Base-by-base conservation (phyloP, 2,797 vertebrate genomes). In the Sebastes paucispinis region DNA sequence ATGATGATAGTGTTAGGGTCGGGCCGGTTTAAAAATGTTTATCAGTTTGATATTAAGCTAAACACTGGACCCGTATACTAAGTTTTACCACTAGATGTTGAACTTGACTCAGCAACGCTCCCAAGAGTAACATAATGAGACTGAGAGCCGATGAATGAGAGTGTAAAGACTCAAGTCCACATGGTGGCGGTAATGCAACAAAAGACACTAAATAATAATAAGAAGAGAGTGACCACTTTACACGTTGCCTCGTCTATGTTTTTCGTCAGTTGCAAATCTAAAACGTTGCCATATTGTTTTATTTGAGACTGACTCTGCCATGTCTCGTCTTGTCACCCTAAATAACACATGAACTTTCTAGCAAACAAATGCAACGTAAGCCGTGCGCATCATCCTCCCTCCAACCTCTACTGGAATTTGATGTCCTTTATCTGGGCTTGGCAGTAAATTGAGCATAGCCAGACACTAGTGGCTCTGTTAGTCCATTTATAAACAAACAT, bases 31-130 rank as follows among this genome's bases (percentile, higher is more conserved):
- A 18, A 47, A 47, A 47, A 47, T 47, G 43, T 18, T 47, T 16
- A 47, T 1, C 43, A 4, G 16, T 47, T 47, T 18, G 16, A 47
- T 52, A 52, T 52, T 10, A 20, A 52, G 20, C 20, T 1, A 52
- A n/a, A 2, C 20, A 52, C 50, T n/a, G 20, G n/a, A 55, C 52
- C 0, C 0, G n/a, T 52, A 52, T 0, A 9, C 50, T 1, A 20
- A 52, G 2, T 52, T 7, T 47, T 18, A 52, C 50, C 9, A 52
- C 8, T n/a, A 10, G 20, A 9, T 52, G 50, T n/a, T 9, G 9
- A n/a, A 52, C 50, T 52, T 52, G 50, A 52, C 50, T 52, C 50
- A 0, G 8, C 20, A n/a, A 2, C 0, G 14, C 6, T 43, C 39
- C 43, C 16, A 16, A 47, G 43, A 0, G 43, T 1, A 47, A 18